These are phyloP conservation scores for Pseudochaenichthys georgianus DNA, from an alignment of 2,797 vertebrate genomes.

Conservation along the genomic window DNA sequence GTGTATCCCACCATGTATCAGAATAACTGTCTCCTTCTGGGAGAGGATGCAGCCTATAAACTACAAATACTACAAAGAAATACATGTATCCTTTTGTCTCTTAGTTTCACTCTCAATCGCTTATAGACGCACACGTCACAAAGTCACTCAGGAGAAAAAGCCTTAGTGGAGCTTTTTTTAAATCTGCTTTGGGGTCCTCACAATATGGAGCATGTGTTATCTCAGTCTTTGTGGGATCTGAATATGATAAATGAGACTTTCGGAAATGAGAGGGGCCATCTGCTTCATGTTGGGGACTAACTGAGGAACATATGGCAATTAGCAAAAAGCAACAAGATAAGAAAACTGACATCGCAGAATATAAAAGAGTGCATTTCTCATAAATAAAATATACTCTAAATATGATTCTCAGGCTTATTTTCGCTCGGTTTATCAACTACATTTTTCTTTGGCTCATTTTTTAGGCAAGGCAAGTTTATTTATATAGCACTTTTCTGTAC, in stretches of 20 bases:
- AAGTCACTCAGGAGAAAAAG: slow-evolving; percentile 26
- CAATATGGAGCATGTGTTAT: slow-evolving; percentile 48
- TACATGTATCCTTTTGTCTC: not conserved
- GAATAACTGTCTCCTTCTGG: slow-evolving; percentile 48
- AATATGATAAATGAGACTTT: slow-evolving; percentile 70
- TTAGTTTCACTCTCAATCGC: slow-evolving; percentile 7
- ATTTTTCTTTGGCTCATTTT: slow-evolving; percentile 6
- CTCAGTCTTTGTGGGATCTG: slow-evolving; percentile 57
- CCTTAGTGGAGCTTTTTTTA: slow-evolving; percentile 20
- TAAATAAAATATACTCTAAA: slow-evolving; percentile 24
- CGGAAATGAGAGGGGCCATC: slow-evolving; percentile 71
- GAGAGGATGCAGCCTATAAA: not conserved
- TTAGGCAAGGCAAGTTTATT: not conserved
- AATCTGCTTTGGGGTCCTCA: not conserved
- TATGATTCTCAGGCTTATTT: slow-evolving; percentile 8
- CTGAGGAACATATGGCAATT: slow-evolving; percentile 54
- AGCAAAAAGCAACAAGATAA: slow-evolving; percentile 38
- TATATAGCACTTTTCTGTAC: no score
- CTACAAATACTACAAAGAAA: slow-evolving; percentile 3
- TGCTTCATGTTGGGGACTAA: no score
- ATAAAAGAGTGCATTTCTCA: slow-evolving; percentile 17
- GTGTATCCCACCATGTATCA: slow-evolving; percentile 46
- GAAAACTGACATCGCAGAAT: slow-evolving; percentile 31
- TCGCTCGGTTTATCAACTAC: not conserved
- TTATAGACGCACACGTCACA: not conserved